Evolutionary conservation across 2,888 invertebrate genomes (phyloP), one percentile per base, ranked within the genome.

Genomic region (Eristalis intricaria): DNA sequence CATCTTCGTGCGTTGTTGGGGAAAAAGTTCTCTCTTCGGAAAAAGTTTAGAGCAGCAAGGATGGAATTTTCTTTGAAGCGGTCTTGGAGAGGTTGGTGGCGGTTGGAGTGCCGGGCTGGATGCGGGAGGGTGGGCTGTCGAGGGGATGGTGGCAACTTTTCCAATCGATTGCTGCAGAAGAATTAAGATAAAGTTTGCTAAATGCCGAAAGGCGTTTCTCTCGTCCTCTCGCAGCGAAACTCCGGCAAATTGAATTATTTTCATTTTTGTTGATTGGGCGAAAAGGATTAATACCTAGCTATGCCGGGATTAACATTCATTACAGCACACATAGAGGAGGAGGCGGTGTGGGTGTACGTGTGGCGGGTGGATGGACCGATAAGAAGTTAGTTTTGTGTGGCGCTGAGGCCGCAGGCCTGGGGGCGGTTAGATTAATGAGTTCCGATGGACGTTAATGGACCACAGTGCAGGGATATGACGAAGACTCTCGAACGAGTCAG

Each of bases 401-500:
- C 13, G 83, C 63, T 19, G 78, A 79, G 83, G 70, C 83, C 86
- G 68, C 71, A 87, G 63, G 64, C 75, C 86, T 61, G 13, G 50
- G 76, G 79, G 71, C 60, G 83, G 87, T 84, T 87, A 84, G 79
- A 87, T 84, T 87, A 87, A 87, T 87, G 87, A 87, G 87, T 87
- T 87, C 84, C 84, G 84, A 87, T 80, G 84, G 87, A 87, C 79
- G 76, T 87, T 80, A 87, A 87, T 87, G 87, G 87, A 79, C 87
- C 82, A 61, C 70, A 70, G 68, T 61, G 40, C 56, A 61, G 23
- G 60, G 32, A 86, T 75, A 78, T 74, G 74, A 60, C 15, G 64
- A 43, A 35, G 15, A 74, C 38, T 43, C 64, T 63, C 22, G 63
- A 69, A 74, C 15, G 64, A 61, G 23, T 60, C 26, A 26, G 26